Evolutionary conservation across 1,140 invertebrate genomes (phyloP), one percentile per base, ranked within the genome.

Genomic region (Euglossa dilemma): DNA sequence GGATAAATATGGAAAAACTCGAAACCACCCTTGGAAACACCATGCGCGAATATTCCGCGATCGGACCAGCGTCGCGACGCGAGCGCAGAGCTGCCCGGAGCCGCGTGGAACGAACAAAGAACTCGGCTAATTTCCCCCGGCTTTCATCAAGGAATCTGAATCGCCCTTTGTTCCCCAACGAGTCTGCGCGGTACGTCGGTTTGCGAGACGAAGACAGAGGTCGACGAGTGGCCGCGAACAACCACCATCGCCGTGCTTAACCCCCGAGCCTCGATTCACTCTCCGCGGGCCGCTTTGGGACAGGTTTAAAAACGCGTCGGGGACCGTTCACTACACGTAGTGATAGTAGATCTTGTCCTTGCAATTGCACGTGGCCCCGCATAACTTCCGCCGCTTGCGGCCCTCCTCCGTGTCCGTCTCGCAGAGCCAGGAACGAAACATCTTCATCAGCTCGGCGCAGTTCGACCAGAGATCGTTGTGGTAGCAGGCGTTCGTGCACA

Each of bases 401-500:
- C 96, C 96, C 83, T 96, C 93, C 20, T 94, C 83, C 3, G 95
- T 95, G 57, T 94, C 92, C 56, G 94, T 95, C 59, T 95, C 91
- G 90, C 96, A 97, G 6, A 97, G 93, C 96, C 96, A 97, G 16
- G 91, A 87, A 1, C 95, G 94, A 91, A 95, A 96, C 23, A 95
- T 95, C 61, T 91, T 90, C 70, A 95, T 92, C 18, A 97, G 94
- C 71, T 97, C 95, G 59, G 93, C 93, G 90, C 97, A 98, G 92
- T 98, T 98, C 56, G 95, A 95, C 96, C 96, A 97, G 23, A 95
- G 92, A 91, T 97, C 97, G 50, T 95, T 96, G 75, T 95, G 95
- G 16, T 95, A 95, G 91, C 97, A 98, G 0, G 95, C 91, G 94
- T 98, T 98, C 36, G 96, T 96, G 93, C 97, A 98, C 0, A 98